Evolutionary conservation across 2,888 invertebrate species (phyloP).

Genomic region (Agrypnus murinus): DNA sequence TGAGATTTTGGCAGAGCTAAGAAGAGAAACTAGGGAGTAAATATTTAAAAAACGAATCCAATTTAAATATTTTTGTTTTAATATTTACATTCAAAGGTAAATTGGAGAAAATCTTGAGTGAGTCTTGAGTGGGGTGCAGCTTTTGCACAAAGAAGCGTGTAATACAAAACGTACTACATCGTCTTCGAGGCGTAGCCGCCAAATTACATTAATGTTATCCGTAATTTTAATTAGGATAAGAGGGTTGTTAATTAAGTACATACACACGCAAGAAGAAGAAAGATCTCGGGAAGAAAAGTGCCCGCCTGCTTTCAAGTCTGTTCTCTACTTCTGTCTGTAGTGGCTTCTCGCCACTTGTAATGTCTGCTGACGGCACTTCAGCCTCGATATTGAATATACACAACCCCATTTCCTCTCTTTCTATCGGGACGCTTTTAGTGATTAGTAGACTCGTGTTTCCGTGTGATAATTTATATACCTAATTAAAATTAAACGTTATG

Average conservation of each 20-base stretch:
- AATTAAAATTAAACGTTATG: constrained; percentile 11
- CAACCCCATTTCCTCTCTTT: constrained; percentile 24
- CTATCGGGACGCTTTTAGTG: constrained; percentile 19
- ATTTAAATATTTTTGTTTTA: no score
- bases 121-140: no score
- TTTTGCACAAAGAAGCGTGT: no score
- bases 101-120: no score
- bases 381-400: constrained; percentile 14
- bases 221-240: constrained; percentile 20
- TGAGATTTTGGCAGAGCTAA: background rate
- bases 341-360: background rate
- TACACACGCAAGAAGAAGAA: background rate
- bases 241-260: constrained; percentile 21
- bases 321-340: constrained; percentile 7
- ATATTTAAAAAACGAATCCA: no score
- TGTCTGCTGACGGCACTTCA: background rate
- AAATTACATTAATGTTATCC: constrained; percentile 19
- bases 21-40: background rate
- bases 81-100: no score
- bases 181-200: background rate
- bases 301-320: background rate
- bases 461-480: constrained; percentile 18
- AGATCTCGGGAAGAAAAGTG: constrained; percentile 12
- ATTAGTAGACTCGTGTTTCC: constrained; percentile 21
- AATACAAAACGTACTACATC: background rate